Percentiles rank a stretch among this genome's conserved stretches.
phyloP scores from a whole-genome alignment of 2,888 invertebrate genomes.

The Drosophila anceps region DNA sequence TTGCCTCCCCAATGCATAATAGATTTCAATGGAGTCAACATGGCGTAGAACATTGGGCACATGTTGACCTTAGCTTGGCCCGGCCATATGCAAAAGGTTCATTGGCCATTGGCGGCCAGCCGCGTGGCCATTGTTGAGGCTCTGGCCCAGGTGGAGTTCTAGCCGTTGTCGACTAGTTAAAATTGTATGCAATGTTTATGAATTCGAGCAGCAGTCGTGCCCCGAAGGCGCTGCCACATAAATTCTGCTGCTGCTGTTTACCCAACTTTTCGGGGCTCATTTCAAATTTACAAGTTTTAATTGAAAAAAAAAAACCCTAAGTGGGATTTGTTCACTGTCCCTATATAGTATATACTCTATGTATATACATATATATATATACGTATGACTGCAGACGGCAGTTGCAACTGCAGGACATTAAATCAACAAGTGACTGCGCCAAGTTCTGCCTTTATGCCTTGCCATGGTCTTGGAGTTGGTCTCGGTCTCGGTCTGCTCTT shows the following conservation, averaged over 20 bases:
- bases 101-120: conserved; percentile 54
- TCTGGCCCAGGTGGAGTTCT: conserved; percentile 2
- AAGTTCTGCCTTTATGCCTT: conserved; percentile 13
- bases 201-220: conserved; percentile 50
- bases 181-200: conserved; percentile 69
- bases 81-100: conserved; percentile 58
- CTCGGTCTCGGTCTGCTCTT: background rate
- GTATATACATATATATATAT: conserved; percentile 28
- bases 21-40: conserved; percentile 64
- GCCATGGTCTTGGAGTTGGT: background rate
- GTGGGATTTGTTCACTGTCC: conserved; percentile 45
- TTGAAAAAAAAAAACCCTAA: conserved; percentile 58
- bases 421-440: conserved; percentile 55
- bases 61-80: conserved; percentile 69
- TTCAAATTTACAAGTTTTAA: conserved; percentile 77
- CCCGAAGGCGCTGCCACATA: conserved; percentile 16
- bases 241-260: conserved; percentile 41
- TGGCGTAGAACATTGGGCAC: conserved; percentile 47
- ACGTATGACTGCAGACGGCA: conserved; percentile 20
- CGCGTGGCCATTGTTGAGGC: conserved; percentile 43
- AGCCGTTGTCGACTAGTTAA: conserved; percentile 45
- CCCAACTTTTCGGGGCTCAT: conserved; percentile 50
- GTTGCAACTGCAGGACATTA: conserved; percentile 50
- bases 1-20: conserved; percentile 57
- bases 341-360: background rate